A percentile compares a stretch with the other conserved stretches of the same genome.
Evolutionary conservation across 2,888 invertebrate species (phyloP).

Genomic region (Pemphredon lugubris): DNA sequence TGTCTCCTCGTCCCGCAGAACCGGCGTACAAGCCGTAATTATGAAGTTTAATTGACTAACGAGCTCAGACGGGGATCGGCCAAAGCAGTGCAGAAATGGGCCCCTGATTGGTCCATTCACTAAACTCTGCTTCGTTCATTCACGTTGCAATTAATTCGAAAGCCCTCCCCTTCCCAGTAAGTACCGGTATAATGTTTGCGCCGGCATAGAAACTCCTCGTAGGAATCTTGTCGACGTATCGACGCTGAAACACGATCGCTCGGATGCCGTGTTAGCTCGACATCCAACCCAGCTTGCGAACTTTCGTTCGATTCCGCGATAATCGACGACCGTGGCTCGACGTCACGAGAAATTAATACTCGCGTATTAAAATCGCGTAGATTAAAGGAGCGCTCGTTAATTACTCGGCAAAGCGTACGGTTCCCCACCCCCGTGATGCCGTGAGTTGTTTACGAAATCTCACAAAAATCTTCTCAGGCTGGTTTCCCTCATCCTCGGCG

Average conservation of each 20-base stretch:
- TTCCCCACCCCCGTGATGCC: no score
- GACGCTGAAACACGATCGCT: no score
- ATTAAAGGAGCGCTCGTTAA: no score
- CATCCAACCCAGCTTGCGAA: no score
- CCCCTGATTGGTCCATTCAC: constrained; percentile 63
- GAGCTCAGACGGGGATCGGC: constrained; percentile 63
- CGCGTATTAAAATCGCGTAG: no score
- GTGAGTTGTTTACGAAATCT: not conserved
- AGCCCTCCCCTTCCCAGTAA: constrained; percentile 16
- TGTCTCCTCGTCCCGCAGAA: not conserved
- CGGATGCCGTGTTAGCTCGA: no score
- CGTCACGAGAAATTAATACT: no score
- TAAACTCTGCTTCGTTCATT: constrained; percentile 47
- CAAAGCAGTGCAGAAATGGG: constrained; percentile 60
- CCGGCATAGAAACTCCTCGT: no score
- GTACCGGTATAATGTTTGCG: constrained; percentile 1
- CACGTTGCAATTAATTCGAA: constrained; percentile 63
- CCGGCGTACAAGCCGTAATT: constrained; percentile 63
- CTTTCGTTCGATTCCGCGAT: not conserved
- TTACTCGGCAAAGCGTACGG: no score
- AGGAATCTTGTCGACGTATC: no score
- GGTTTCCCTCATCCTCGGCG: not conserved
- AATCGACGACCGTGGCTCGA: not conserved
- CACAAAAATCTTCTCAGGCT: constrained; percentile 36
- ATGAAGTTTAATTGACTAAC: constrained; percentile 76